Evolutionary conservation across 2,113 vertebrate species (phyloP).

Genomic region (Nipponia nippon): DNA sequence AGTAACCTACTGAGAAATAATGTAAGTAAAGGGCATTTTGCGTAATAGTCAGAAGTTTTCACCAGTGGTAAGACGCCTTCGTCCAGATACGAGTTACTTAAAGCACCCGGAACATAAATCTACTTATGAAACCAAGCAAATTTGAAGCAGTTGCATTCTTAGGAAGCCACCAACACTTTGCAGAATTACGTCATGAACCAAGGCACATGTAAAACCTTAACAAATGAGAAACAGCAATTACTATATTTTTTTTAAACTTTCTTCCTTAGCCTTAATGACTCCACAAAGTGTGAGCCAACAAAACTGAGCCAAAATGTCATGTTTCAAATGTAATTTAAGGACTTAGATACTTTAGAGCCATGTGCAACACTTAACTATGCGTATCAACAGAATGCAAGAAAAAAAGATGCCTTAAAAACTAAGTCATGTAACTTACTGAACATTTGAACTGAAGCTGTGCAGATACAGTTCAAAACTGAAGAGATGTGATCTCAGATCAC

Average conservation of each 20-base stretch:
- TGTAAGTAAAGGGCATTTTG: background rate
- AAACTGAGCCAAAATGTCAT: background rate
- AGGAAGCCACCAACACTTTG: background rate
- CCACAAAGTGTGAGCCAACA: background rate
- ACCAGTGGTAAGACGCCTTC: background rate
- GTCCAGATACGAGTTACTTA: background rate
- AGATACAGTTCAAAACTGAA: background rate
- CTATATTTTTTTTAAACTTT: background rate
- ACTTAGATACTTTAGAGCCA: background rate
- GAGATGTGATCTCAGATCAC: background rate
- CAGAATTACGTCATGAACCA: background rate
- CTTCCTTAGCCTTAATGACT: background rate
- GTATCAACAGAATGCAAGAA: background rate
- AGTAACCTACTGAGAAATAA: background rate
- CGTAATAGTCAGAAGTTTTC: background rate
- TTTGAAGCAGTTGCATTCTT: background rate
- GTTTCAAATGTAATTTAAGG: background rate
- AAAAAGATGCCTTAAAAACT: background rate
- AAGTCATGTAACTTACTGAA: background rate
- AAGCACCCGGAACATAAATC: background rate
- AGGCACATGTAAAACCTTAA: background rate
- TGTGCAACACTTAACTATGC: background rate
- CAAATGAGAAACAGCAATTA: background rate
- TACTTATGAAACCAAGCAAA: background rate
- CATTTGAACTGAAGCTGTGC: background rate